Evolutionary conservation across 2,113 vertebrate species (phyloP).

Genomic region (Etia nguti): DNA sequence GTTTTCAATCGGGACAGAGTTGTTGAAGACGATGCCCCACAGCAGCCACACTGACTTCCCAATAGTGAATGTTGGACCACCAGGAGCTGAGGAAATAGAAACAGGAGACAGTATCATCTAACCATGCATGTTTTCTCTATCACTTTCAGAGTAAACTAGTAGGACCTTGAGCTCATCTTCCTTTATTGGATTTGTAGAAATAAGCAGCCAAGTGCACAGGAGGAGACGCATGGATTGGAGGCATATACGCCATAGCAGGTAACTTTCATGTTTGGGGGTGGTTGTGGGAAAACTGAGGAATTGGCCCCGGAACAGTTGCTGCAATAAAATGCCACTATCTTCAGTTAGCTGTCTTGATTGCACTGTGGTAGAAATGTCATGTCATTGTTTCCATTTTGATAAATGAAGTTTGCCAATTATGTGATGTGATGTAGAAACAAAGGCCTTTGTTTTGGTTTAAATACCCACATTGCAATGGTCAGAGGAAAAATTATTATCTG

Average conservation of each 20-base stretch:
- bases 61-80: constrained; percentile 93
- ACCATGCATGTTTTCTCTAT: neutral
- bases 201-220: neutral
- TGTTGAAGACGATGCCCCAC: constrained; percentile 99
- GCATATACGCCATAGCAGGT: neutral
- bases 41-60: constrained; percentile 97
- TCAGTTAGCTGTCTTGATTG: neutral
- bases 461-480: neutral
- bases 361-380: neutral
- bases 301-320: neutral
- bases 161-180: neutral
- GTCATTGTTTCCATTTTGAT: neutral
- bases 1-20: constrained; percentile 97
- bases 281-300: neutral
- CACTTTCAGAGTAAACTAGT: neutral
- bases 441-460: neutral
- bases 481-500: neutral
- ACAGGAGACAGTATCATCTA: neutral
- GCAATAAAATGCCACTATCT: neutral
- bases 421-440: neutral
- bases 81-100: constrained; percentile 68
- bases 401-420: neutral
- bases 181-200: fast-evolving
- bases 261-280: neutral
- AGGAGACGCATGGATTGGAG: neutral